These are phyloP conservation scores for Patiria miniata DNA, from an alignment of 35 echinoderm and acorn worm genomes.

Conservation along the genomic window DNA sequence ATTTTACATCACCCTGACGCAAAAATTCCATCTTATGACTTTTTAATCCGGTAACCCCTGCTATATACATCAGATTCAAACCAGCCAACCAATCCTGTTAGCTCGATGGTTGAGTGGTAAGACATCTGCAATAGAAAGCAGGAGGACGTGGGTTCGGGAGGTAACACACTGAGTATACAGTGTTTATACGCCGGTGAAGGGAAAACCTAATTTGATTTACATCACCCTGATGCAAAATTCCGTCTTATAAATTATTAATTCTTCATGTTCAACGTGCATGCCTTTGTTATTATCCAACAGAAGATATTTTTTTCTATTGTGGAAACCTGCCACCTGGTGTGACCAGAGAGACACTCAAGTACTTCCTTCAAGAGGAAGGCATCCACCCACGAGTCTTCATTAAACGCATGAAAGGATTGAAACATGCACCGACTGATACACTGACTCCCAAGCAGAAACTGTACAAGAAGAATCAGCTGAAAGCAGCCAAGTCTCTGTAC, in stretches of 20 bases:
- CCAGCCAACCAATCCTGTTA: no score
- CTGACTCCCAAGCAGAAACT: neutral
- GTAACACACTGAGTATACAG: no score
- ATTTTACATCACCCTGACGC: no score
- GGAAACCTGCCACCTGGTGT: neutral
- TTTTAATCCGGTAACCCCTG: no score
- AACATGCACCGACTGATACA: neutral
- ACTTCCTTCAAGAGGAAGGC: neutral
- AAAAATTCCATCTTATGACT: no score
- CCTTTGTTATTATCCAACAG: neutral
- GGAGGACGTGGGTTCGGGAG: no score
- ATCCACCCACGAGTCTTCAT: neutral
- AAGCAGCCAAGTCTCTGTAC: neutral
- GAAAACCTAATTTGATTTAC: no score
- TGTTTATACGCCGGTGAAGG: no score
- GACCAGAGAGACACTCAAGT: neutral
- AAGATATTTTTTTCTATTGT: neutral
- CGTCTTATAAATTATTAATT: neutral
- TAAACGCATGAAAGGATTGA: neutral
- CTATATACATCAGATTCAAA: no score
- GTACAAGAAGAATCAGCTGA: neutral
- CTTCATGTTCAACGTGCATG: no score
- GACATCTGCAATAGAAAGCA: no score
- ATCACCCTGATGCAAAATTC: neutral
- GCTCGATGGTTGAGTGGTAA: no score